These are phyloP conservation scores for Garra rufa DNA, from an alignment of 2,113 vertebrate species.

Conservation along the genomic window DNA sequence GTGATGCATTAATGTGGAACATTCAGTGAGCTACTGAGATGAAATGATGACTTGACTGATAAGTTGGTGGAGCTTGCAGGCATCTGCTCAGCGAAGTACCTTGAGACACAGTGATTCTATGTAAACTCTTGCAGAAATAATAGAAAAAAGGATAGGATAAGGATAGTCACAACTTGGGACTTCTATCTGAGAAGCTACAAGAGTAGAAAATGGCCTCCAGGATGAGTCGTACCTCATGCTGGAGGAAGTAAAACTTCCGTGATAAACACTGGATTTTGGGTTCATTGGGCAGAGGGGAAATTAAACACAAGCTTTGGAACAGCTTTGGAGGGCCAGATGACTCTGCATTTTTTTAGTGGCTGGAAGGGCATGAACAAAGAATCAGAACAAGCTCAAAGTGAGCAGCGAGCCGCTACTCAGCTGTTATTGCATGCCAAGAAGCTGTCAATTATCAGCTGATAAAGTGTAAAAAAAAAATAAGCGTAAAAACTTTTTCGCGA, in stretches of 20 bases:
- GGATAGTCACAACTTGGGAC: no score
- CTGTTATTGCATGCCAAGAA: background rate
- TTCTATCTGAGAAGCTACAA: background rate
- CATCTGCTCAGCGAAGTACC: background rate
- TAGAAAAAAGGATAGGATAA: no score
- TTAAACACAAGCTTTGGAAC: background rate
- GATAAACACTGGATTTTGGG: background rate
- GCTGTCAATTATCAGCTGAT: background rate
- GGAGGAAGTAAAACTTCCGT: background rate
- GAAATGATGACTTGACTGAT: constrained; percentile 7
- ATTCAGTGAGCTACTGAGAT: background rate
- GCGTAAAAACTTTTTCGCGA: no score
- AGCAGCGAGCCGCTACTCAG: background rate
- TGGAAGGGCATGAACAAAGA: background rate
- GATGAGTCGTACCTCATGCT: background rate
- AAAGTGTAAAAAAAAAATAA: no score
- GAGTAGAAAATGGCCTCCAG: background rate
- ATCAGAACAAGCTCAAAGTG: background rate
- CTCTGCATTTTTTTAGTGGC: background rate
- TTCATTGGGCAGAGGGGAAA: background rate
- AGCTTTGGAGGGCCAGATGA: constrained; percentile 19
- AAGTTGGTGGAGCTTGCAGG: background rate
- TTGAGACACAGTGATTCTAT: background rate
- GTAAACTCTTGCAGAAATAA: no score
- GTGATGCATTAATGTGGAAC: constrained; percentile 20